Evolutionary conservation across 1,140 invertebrate genomes (phyloP), one percentile per base, ranked within the genome.

Genomic region (Steinernema khuongi): DNA sequence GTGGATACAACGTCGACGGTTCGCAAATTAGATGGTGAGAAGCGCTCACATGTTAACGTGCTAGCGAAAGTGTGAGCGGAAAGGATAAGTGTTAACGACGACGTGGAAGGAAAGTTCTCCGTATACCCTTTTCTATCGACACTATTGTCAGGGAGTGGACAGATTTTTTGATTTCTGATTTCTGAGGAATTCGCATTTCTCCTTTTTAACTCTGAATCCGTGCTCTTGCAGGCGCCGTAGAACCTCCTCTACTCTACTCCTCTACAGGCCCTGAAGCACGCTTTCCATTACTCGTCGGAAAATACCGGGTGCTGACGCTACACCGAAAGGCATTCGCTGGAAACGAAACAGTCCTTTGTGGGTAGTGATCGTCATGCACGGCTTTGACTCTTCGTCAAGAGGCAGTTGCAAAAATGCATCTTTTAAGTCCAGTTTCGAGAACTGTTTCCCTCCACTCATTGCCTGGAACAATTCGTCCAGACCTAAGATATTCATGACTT

Each of bases 211-310:
- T 1, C 60, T 31, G 11, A 77, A 67, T 1, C 75, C 75, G 19
- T 44, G 43, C 1, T 71, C 22, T 1, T 74, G 67, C 30, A 77
- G 31, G 22, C 74, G 7, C 1, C 73, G 29, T 14, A 77, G 66
- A 1, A 77, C 19, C 14, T 70, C 18, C 26, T 1, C 7, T 1
- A 77, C 67, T 1, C 26, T n/a, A 79, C 79, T 19, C 74, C 78
- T 30, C n/a, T 77, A 76, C 4, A 87, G 66, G 28, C 77, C 79
- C 44, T 67, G 28, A 11, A 89, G 69, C 2, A 86, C 75, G 73
- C 83, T 75, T 44, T 88, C 86, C 26, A 89, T 87, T 19, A 86
- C 80, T 71, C 84, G 41, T 77, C 89, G 87, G 75, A 89, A 90
- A 72, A 88, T 85, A 19, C 82, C 77, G 28, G 88, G 87, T 0